phyloP scores from a whole-genome alignment of 1,140 invertebrate species.

The Asobara japonica region DNA sequence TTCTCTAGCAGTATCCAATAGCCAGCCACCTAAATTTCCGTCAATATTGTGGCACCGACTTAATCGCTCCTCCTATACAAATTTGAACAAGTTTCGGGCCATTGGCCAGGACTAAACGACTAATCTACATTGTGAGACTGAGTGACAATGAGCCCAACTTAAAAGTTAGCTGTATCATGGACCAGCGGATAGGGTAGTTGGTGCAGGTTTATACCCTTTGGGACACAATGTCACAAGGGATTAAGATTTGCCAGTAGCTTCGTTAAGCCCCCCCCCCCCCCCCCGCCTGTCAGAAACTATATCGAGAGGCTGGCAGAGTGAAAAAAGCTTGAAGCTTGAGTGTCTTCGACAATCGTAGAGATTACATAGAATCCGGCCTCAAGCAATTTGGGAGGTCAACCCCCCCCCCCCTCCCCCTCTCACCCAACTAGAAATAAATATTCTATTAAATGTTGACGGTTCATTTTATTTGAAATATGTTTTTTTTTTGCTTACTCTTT shows the following conservation, averaged over 20 bases:
- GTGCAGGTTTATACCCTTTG: background rate
- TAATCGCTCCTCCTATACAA: background rate
- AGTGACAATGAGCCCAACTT: constrained; percentile 9
- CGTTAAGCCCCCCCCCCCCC: background rate
- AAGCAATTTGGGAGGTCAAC: no score
- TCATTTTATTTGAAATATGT: no score
- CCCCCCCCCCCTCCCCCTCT: no score
- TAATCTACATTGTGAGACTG: background rate
- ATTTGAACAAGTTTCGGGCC: constrained; percentile 2
- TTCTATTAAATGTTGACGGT: no score
- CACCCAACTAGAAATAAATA: no score
- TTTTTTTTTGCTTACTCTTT: no score
- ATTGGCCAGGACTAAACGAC: background rate
- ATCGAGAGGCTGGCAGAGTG: background rate
- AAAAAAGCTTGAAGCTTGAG: background rate
- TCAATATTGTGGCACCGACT: background rate
- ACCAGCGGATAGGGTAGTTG: background rate
- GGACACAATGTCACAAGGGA: constrained; percentile 1
- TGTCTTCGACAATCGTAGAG: background rate
- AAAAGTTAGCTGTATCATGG: background rate
- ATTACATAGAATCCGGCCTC: no score
- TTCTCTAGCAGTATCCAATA: background rate
- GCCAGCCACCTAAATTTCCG: background rate
- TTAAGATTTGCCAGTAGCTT: background rate
- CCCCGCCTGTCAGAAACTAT: background rate